These are phyloP conservation scores for Caligus rogercresseyi DNA, from an alignment of 1,140 invertebrate genomes.

Conservation along the genomic window DNA sequence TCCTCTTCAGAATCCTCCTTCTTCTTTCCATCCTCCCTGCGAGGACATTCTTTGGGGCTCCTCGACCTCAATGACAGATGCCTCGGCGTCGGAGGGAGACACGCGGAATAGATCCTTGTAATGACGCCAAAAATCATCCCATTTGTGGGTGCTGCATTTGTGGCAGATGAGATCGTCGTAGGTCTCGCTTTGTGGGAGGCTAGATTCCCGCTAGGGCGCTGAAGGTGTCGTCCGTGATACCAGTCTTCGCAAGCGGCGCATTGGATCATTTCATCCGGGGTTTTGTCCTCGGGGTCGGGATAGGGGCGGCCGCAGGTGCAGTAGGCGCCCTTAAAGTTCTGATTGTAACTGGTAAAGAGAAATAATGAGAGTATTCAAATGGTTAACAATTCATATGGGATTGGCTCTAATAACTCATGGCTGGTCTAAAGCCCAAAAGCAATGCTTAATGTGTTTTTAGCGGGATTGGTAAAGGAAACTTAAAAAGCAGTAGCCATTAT, in stretches of 20 bases:
- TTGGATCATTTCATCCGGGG: constrained; percentile 84
- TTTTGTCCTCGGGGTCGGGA: constrained; percentile 63
- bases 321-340: constrained; percentile 84
- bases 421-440: too few relatives aligned
- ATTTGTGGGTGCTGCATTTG: constrained; percentile 21
- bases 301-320: constrained; percentile 86
- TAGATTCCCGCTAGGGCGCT: constrained; percentile 29
- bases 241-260: constrained; percentile 95
- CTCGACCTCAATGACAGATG: neutral
- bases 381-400: too few relatives aligned
- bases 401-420: too few relatives aligned
- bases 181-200: constrained; percentile 27
- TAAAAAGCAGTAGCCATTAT: too few relatives aligned
- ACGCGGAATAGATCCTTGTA: neutral
- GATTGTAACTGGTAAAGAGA: constrained; percentile 51
- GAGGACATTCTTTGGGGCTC: neutral
- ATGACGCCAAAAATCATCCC: neutral
- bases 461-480: too few relatives aligned
- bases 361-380: too few relatives aligned
- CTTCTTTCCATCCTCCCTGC: neutral
- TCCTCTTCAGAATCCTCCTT: constrained; percentile 1
- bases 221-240: constrained; percentile 51
- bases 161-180: constrained; percentile 34
- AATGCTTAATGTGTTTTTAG: too few relatives aligned
- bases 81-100: neutral